Evolutionary conservation across 1,140 invertebrate genomes (phyloP).

Genomic region (Macrobrachium rosenbergii): DNA sequence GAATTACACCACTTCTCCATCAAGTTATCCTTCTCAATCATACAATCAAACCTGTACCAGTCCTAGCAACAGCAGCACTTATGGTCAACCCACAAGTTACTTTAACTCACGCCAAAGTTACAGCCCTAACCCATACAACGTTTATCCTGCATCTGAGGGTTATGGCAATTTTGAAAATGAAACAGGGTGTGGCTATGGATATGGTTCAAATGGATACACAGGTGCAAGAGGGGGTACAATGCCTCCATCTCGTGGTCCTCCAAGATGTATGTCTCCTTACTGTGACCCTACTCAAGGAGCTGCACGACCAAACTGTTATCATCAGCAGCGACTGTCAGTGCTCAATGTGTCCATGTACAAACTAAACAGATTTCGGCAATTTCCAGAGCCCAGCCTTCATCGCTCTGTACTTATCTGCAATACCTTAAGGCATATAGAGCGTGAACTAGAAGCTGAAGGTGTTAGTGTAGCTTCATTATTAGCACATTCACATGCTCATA

Average conservation of each 20-base stretch:
- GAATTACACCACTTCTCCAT: constrained; percentile 65
- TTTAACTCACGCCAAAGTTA: constrained; percentile 68
- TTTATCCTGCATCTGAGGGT: constrained; percentile 81
- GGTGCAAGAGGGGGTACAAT: constrained; percentile 16
- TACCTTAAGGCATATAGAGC: constrained; percentile 89
- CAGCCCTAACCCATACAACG: constrained; percentile 50
- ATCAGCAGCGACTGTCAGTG: constrained; percentile 87
- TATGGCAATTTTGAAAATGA: constrained; percentile 71
- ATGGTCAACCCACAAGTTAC: constrained; percentile 70
- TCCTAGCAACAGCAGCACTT: constrained; percentile 69
- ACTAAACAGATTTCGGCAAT: constrained; percentile 87
- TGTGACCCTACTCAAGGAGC: constrained; percentile 66
- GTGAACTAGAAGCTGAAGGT: constrained; percentile 89
- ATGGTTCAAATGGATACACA: constrained; percentile 66
- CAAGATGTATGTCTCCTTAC: constrained; percentile 74
- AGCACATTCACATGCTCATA: constrained; percentile 58
- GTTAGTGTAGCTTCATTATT: constrained; percentile 67
- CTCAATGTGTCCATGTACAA: constrained; percentile 95
- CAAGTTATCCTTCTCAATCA: constrained; percentile 55
- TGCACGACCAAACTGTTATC: constrained; percentile 76
- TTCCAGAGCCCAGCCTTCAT: constrained; percentile 89
- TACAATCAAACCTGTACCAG: constrained; percentile 67
- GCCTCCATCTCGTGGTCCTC: constrained; percentile 58
- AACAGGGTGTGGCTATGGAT: constrained; percentile 67
- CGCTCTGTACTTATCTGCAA: constrained; percentile 95